Evolutionary conservation across 2,797 vertebrate species (phyloP).

Genomic region (Rhinella marina): DNA sequence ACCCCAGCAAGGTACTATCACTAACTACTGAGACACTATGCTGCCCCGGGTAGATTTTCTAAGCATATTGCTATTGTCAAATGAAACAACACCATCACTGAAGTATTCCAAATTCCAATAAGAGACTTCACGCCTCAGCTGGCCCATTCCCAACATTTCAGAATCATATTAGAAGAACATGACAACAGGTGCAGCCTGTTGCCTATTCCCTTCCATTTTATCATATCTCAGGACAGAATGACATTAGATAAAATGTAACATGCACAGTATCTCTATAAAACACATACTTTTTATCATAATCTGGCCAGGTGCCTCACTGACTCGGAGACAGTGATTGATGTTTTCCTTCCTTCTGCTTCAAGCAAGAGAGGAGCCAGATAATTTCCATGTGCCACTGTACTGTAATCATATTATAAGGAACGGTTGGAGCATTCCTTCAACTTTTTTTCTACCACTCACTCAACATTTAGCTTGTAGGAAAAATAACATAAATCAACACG

Average conservation of each 20-base stretch:
- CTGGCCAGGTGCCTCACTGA: slow-evolving; percentile 27
- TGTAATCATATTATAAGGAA: neutral
- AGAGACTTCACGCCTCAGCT: neutral
- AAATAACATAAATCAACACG: neutral
- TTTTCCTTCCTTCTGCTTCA: slow-evolving; percentile 39
- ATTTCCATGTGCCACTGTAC: slow-evolving; percentile 8
- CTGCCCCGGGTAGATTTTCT: neutral
- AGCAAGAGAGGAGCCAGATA: neutral
- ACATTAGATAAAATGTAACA: slow-evolving; percentile 35
- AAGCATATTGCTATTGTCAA: neutral
- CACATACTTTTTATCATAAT: slow-evolving; percentile 33
- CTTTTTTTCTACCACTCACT: neutral
- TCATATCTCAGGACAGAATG: neutral
- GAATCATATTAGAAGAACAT: neutral
- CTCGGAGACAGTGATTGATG: slow-evolving; percentile 51
- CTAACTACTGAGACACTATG: too few species aligned
- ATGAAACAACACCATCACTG: neutral
- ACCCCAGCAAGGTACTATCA: too few species aligned
- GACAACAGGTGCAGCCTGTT: neutral
- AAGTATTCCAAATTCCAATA: neutral
- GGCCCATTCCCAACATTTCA: neutral
- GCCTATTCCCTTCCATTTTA: neutral
- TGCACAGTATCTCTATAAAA: slow-evolving; percentile 18
- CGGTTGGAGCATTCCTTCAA: neutral
- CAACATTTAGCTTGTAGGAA: neutral